Evolutionary conservation across 2,888 invertebrate species (phyloP), one percentile per base, ranked within the genome.

Genomic region (Xanthia togata): DNA sequence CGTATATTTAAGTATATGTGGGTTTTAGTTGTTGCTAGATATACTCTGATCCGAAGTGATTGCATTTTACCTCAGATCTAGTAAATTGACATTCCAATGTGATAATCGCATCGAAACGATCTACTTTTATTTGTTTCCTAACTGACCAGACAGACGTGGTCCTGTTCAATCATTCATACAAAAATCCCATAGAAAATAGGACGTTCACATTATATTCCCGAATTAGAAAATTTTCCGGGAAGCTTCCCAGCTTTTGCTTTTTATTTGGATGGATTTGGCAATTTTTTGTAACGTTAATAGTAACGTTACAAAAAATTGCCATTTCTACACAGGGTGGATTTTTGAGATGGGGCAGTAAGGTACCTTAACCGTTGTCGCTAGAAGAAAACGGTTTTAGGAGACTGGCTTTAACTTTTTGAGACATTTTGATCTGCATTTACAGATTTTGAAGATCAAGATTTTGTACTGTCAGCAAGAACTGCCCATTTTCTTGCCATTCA

Each of bases 1-100:
- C 79, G 44, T 23, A 79, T 72, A 64, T 76, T 76, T 53, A 70
- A 31, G 35, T 79, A n/a, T 55, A n/a, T 64, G 53, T 38, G 76
- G 0, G 20, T 72, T 60, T 26, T 53, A 65, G 14, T 6, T 53
- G 4, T 64, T 41, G 3, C n/a, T 35, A 11, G 31, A 20, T 11
- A 38, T 50, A 47, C 20, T 31, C 14, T 69, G 59, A 14, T 0
- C 17, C 72, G 71, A 72, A 0, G 12, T 50, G 2, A 0, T 69
- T 11, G 44, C 11, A 55, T 11, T 11, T 55, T 53, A 53, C 23
- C 53, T 53, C 11, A 53, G 23, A 53, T 11, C 8, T 53, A 53
- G 50, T 53, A 44, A 26, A 65, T 70, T 73, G 50, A 65, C 70
- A 73, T 26, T 70, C 70, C 20, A 73, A 70, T 20, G 70, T 53